Conservation (phyloP, 2,113 vertebrate species). For the Daboia siamensis region DNA sequence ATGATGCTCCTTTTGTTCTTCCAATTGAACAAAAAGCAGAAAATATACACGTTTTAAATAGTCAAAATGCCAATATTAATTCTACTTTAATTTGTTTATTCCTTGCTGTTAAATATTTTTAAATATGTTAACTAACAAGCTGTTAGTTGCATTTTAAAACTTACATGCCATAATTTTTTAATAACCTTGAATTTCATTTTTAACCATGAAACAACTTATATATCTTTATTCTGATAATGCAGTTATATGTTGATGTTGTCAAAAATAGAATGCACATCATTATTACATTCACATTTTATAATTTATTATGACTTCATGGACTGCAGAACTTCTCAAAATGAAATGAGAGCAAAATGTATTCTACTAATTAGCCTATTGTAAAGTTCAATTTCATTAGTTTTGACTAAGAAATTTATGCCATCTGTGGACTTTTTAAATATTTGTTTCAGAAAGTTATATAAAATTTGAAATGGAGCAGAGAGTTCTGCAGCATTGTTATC, state of each 20-base stretch:
- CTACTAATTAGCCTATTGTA: conserved; percentile 46
- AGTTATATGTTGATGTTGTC: neutral
- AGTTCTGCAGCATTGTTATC: conserved; percentile 19
- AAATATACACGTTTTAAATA: conserved; percentile 20
- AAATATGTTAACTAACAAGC: neutral
- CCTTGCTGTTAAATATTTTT: neutral
- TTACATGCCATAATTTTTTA: neutral
- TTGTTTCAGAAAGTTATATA: conserved; percentile 35
- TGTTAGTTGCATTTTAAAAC: conserved; percentile 17
- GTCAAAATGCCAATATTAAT: conserved; percentile 18
- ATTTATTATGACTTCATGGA: conserved; percentile 21
- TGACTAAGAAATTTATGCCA: conserved; percentile 51
- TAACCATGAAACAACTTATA: neutral
- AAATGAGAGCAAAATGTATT: conserved; percentile 49
- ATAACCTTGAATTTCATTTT: neutral
- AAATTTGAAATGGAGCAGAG: conserved; percentile 26
- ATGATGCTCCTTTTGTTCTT: conserved; percentile 15
- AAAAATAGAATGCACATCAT: conserved; percentile 17
- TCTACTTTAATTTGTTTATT: neutral
- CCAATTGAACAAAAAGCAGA: neutral
- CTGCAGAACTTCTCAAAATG: conserved; percentile 37
- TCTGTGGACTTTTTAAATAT: conserved; percentile 44
- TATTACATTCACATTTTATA: neutral
- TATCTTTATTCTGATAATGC: neutral
- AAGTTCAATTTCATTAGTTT: conserved; percentile 65